Base-by-base conservation (phyloP, 2,797 vertebrate genomes). In the Tenualosa thibaudeaui region DNA sequence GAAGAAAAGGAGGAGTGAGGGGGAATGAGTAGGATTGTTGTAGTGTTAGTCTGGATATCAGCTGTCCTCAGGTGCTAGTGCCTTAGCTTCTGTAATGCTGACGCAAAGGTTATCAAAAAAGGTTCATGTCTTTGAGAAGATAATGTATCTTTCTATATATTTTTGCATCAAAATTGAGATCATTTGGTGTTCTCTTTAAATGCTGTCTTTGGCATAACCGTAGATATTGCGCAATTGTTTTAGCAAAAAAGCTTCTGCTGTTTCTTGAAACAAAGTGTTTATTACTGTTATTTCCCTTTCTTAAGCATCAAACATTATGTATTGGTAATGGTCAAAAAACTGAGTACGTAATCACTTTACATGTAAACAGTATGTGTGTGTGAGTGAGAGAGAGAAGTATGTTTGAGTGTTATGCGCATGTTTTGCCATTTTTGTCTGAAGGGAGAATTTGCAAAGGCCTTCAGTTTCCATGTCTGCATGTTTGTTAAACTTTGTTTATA, bases 41-140 rank as follows among this genome's bases (percentile, higher is more conserved):
- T 43, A 46, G 40, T 43, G 71, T 78, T 43, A 22, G 71, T 78
- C 71, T 78, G 37, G 71, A 46, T 58, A 58, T 83, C 87, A 85
- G 83, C 90, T 87, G 85, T 88, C 60, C 88, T 87, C 86, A 86
- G 19, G 87, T 90, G 86, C 85, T 84, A 88, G 91, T 94, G 94
- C 92, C 93, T 95, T 93, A 90, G 84, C 89, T 86, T 90, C 49
- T 88, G 85, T 86, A 49, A 89, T 81, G 81, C 75, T 82, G 81
- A 83, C 86, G 46, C 15, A 43, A 46, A 40, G 86, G 81, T 85
- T 82, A 82, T 75, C 81, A 85, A 68, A 82, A 82, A 60, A 78
- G 50, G 50, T 50, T 75, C 40, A 68, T 75, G 50, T 62, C 85
- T 83, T 83, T 84, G 31, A 82, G 37, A 82, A 85, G 54, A 58